phyloP scores from a whole-genome alignment of 2,113 vertebrate species.

The Bothrops jararaca region DNA sequence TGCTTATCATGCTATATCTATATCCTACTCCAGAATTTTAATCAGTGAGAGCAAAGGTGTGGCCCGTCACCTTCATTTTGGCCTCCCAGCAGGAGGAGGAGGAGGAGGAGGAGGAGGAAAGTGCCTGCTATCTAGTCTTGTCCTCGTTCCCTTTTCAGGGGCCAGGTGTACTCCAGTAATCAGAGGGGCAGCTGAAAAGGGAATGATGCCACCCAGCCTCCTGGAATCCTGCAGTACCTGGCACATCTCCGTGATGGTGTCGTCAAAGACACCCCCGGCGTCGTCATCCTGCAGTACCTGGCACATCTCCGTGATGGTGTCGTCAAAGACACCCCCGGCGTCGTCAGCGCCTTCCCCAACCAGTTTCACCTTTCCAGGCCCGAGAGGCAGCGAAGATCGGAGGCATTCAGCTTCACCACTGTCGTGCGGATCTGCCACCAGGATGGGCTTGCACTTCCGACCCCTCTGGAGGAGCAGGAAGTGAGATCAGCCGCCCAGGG shows the following conservation, averaged over 20 bases:
- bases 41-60: neutral
- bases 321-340: slow-evolving; percentile 84
- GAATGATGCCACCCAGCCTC: neutral
- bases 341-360: slow-evolving; percentile 85
- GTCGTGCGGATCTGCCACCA: slow-evolving; percentile 81
- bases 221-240: slow-evolving; percentile 66
- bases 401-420: slow-evolving; percentile 86
- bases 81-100: neutral
- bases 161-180: neutral
- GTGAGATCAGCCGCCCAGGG: neutral
- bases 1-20: neutral
- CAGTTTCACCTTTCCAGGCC: slow-evolving; percentile 85
- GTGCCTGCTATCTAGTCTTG: neutral
- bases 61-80: neutral
- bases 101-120: neutral
- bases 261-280: slow-evolving; percentile 84
- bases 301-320: slow-evolving; percentile 87
- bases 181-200: neutral
- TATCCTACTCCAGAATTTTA: neutral
- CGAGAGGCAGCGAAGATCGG: slow-evolving; percentile 81
- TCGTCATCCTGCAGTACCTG: slow-evolving; percentile 76
- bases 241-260: slow-evolving; percentile 87
- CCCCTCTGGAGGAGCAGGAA: slow-evolving; percentile 63
- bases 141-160: neutral
- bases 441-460: slow-evolving; percentile 85